Conservation (phyloP, 2,888 invertebrate genomes). For the Timema cristinae region DNA sequence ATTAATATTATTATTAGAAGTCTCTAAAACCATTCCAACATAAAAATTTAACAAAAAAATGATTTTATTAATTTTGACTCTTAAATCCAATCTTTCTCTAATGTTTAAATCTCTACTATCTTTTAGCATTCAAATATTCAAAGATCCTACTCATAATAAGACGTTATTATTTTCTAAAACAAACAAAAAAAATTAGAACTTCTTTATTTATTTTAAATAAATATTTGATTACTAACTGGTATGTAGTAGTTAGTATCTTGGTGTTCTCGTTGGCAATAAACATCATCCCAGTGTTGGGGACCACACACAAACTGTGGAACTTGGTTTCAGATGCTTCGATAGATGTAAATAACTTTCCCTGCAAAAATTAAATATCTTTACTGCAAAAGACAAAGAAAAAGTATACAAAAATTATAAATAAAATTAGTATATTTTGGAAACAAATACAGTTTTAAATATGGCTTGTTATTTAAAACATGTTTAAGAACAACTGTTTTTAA, state of each 20-base stretch:
- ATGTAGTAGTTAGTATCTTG: constrained; percentile 95
- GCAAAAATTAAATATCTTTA: constrained; percentile 37
- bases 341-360: constrained; percentile 91
- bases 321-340: constrained; percentile 75
- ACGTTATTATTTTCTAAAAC: not conserved
- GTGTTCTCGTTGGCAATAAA: constrained; percentile 93
- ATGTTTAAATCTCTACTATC: not conserved
- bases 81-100: no score
- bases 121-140: not conserved
- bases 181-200: not conserved
- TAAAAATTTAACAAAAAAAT: no score
- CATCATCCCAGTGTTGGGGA: constrained; percentile 84
- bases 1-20: no score
- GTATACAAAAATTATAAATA: constrained; percentile 14
- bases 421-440: constrained; percentile 9
- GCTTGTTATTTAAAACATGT: no score
- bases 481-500: no score
- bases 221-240: constrained; percentile 55
- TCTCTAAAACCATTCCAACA: no score
- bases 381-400: not conserved
- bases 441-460: not conserved
- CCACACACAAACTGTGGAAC: constrained; percentile 89
- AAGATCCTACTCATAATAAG: not conserved
- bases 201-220: constrained; percentile 3
- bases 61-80: no score